These are phyloP conservation scores for Clinocottus analis DNA, from an alignment of 2,113 vertebrate species.

Conservation along the genomic window DNA sequence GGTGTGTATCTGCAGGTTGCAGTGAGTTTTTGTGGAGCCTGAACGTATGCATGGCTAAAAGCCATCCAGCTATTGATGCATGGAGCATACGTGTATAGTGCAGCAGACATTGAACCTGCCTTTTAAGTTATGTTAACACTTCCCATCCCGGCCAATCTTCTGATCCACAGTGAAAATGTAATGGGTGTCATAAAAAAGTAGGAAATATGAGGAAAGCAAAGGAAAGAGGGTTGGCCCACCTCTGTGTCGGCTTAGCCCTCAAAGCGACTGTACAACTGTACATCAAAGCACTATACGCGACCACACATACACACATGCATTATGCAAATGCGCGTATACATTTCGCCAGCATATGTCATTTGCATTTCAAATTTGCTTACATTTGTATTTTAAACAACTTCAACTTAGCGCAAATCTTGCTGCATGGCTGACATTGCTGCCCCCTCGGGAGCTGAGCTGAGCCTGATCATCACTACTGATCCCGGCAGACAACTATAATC, in stretches of 20 bases:
- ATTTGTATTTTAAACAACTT: constrained; percentile 33
- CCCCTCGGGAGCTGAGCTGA: neutral
- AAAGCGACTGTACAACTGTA: constrained; percentile 29
- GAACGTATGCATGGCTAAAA: constrained; percentile 6
- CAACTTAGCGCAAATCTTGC: constrained; percentile 17
- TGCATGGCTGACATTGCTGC: neutral
- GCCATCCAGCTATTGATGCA: constrained; percentile 18
- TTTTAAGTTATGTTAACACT: constrained; percentile 47
- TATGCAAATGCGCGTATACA: constrained; percentile 59
- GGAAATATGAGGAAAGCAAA: neutral
- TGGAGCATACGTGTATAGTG: constrained; percentile 4
- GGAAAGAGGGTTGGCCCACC: neutral
- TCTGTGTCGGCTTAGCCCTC: constrained; percentile 30
- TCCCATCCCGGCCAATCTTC: neutral
- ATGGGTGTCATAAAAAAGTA: constrained; percentile 1
- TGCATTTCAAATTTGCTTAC: constrained; percentile 54
- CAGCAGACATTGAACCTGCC: constrained; percentile 5
- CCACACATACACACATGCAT: constrained; percentile 35
- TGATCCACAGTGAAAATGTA: neutral
- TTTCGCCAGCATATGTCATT: constrained; percentile 59
- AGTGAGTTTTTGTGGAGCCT: constrained; percentile 12
- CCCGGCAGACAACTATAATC: constrained; percentile 17
- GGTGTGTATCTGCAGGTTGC: neutral
- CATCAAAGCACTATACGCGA: constrained; percentile 50
- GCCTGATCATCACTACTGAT: constrained; percentile 42